Evolutionary conservation across 2,797 vertebrate genomes (phyloP).

Genomic region (Rhynchotus rufescens): DNA sequence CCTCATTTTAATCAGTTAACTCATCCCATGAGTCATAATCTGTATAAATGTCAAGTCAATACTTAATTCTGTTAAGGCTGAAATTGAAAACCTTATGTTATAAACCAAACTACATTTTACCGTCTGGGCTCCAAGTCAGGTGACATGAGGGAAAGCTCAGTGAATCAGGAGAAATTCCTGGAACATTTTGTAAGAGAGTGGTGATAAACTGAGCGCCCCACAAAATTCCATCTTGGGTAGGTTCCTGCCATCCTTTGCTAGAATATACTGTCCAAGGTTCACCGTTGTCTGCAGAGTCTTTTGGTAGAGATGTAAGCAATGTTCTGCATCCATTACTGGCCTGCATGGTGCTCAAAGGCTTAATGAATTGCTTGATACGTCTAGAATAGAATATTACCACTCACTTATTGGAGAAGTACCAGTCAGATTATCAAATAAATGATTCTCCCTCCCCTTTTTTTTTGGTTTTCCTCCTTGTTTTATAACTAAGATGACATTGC

Average conservation of each 20-base stretch:
- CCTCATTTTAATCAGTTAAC: slow-evolving; percentile 61
- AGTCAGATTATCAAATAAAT: neutral
- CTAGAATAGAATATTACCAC: neutral
- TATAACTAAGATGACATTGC: neutral
- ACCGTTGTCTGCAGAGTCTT: slow-evolving; percentile 31
- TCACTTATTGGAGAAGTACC: slow-evolving; percentile 21
- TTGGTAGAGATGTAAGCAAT: neutral
- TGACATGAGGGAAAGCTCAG: slow-evolving; percentile 24
- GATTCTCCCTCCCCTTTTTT: neutral
- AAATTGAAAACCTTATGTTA: slow-evolving; percentile 63
- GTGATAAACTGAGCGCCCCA: neutral
- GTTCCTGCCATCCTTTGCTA: neutral
- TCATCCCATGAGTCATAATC: slow-evolving; percentile 72
- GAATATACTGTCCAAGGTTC: neutral
- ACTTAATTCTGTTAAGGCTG: slow-evolving; percentile 54
- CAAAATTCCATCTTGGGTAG: slow-evolving; percentile 1
- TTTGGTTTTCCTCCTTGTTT: neutral
- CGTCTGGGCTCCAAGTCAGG: slow-evolving; percentile 41
- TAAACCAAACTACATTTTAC: slow-evolving; percentile 49
- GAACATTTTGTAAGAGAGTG: slow-evolving; percentile 9
- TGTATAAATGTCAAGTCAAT: slow-evolving; percentile 60
- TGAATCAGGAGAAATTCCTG: slow-evolving; percentile 40
- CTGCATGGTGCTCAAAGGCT: slow-evolving; percentile 11
- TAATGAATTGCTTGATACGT: slow-evolving; percentile 27
- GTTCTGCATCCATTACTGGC: slow-evolving; percentile 9